Base-by-base conservation (phyloP, 2,113 vertebrate genomes). In the Melanerpes aurifrons region DNA sequence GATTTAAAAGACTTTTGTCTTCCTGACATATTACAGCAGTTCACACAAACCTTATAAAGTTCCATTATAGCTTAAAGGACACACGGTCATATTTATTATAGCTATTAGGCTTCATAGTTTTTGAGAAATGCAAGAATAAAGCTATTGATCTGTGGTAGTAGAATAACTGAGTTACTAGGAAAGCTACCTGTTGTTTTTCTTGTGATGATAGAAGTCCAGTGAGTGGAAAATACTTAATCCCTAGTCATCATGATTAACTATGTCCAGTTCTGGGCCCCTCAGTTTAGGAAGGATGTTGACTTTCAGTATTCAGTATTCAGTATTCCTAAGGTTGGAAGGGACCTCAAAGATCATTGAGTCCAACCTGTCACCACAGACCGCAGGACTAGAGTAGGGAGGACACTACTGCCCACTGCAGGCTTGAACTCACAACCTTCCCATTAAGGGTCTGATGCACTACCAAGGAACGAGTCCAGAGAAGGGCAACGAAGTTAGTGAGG, bases 101-200 rank as follows among this genome's bases (percentile, higher is more conserved):
- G 54, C 40, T 78, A 81, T 94, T 66, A 82, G 35, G 40, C 40
- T 90, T 90, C 45, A 57, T 56, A 69, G 79, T 81, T 45, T 94
- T 84, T 88, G 63, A 92, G 90, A 91, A 90, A 91, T 67, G 26
- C 40, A 69, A 74, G 89, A 91, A 90, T 80, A 62, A 83, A 95
- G n/a, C 31, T 80, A 88, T 85, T 3, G 69, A 92, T 93, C 66
- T 64, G n/a, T 80, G 20, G 45, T 32, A 86, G 26, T 82, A 80
- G 92, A 96, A 69, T 86, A 91, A 86, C 89, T 45, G 37, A 87
- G n/a, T 90, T 93, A 83, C 66, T 66, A 69, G 66, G 91, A 90
- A 48, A 91, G 43, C 24, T 91, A 83, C 69, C 32, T 93, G 48
- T 82, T 89, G 68, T 61, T 95, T 93, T 90, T 68, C 32, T 77